These are phyloP conservation scores for Apotomis turbidana DNA, from an alignment of 2,888 invertebrate genomes.

Conservation along the genomic window DNA sequence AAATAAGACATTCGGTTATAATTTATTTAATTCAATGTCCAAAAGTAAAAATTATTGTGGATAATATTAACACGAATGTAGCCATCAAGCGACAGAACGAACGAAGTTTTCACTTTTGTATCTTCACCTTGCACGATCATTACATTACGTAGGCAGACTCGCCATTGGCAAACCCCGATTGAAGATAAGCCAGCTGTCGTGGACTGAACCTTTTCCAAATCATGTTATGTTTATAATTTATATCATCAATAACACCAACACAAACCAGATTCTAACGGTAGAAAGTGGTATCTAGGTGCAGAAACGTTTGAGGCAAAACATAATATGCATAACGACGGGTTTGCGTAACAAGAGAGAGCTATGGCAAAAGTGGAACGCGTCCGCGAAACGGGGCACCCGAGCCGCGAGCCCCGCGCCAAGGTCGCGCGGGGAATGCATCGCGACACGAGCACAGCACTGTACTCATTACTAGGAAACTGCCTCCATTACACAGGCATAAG, in stretches of 20 bases:
- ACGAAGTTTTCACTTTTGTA: constrained; percentile 33
- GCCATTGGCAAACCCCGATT: constrained; percentile 30
- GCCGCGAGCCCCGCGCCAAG: constrained; percentile 67
- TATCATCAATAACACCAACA: constrained; percentile 40
- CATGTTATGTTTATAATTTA: constrained; percentile 22
- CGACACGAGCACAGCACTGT: constrained; percentile 8
- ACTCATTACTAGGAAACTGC: neutral
- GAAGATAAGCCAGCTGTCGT: constrained; percentile 28
- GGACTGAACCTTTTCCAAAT: constrained; percentile 15
- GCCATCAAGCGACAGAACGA: constrained; percentile 4
- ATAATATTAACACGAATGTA: constrained; percentile 1
- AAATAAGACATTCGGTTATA: neutral
- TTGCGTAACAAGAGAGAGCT: constrained; percentile 84
- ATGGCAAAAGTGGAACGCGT: constrained; percentile 76
- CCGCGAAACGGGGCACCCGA: constrained; percentile 73
- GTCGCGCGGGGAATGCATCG: constrained; percentile 53
- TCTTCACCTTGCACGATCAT: constrained; percentile 11
- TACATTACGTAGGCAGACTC: constrained; percentile 13
- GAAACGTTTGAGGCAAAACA: constrained; percentile 74
- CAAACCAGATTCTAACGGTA: constrained; percentile 62
- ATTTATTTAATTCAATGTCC: too few relatives aligned
- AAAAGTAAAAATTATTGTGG: too few relatives aligned
- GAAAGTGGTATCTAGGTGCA: constrained; percentile 71
- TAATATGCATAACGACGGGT: constrained; percentile 81
- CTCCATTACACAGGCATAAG: neutral